Conservation (phyloP, 1,140 invertebrate genomes). For the Samia ricini region DNA sequence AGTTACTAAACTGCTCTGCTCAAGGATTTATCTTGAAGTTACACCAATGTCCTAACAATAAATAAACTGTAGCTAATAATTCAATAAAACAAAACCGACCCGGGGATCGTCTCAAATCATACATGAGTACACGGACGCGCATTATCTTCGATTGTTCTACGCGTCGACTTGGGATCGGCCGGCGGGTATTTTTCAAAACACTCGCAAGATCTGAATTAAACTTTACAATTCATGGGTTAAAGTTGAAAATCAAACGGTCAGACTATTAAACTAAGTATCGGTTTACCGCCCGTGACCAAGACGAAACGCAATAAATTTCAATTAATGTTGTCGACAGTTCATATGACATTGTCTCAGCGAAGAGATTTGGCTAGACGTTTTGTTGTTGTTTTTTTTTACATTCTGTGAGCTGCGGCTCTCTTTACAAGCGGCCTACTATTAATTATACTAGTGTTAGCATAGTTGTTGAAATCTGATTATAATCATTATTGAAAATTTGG, state of each 20-base stretch:
- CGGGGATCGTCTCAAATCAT: constrained; percentile 70
- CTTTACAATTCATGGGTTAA: constrained; percentile 26
- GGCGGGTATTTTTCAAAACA: constrained; percentile 36
- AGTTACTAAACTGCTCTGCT: neutral
- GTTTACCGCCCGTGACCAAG: constrained; percentile 36
- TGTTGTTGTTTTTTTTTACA: neutral
- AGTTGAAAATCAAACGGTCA: constrained; percentile 27
- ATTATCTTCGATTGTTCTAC: constrained; percentile 71
- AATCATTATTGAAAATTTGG: too few relatives aligned
- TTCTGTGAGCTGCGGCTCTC: neutral
- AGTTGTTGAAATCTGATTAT: too few relatives aligned
- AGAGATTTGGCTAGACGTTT: constrained; percentile 57
- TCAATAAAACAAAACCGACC: constrained; percentile 64
- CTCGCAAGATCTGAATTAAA: constrained; percentile 21
- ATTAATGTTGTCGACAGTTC: constrained; percentile 62
- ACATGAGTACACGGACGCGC: constrained; percentile 24
- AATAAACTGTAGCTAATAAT: constrained; percentile 33
- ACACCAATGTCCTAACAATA: neutral
- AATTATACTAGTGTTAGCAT: too few relatives aligned
- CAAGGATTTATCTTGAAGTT: neutral
- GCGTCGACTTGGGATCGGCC: constrained; percentile 40
- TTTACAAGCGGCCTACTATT: neutral
- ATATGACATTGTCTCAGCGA: constrained; percentile 55
- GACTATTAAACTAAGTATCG: constrained; percentile 30
- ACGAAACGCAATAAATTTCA: constrained; percentile 73